These are phyloP conservation scores for Polietes domitor DNA, from an alignment of 2,888 invertebrate genomes.

Conservation along the genomic window DNA sequence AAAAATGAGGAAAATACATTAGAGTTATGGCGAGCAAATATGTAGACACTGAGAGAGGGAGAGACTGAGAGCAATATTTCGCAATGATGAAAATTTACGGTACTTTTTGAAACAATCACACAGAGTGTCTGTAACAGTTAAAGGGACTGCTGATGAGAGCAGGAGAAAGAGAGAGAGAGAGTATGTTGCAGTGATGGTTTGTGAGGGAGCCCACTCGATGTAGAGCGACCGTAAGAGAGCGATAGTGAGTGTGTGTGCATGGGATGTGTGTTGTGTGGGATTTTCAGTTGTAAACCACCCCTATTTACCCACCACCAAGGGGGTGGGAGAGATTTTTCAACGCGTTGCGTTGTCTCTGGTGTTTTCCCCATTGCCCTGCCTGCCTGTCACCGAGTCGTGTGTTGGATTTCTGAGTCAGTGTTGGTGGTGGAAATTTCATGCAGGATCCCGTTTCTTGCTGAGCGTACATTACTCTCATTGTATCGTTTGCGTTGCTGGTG, in stretches of 20 bases:
- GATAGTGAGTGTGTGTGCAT: background rate
- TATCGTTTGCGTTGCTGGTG: conserved; percentile 80
- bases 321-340: conserved; percentile 31
- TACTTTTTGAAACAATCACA: background rate
- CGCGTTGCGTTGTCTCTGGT: conserved; percentile 28
- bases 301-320: background rate
- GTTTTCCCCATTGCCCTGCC: conserved; percentile 51
- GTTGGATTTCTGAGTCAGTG: background rate
- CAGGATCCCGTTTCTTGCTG: conserved; percentile 74
- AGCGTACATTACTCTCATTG: conserved; percentile 74
- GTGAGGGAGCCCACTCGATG: too few species aligned
- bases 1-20: background rate
- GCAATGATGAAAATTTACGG: background rate
- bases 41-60: background rate
- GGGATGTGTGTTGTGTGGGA: conserved; percentile 7
- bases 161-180: background rate
- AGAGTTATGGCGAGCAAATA: too few species aligned
- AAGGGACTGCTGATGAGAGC: background rate
- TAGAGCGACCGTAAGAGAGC: background rate
- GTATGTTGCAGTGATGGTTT: conserved; percentile 17
- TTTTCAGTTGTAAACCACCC: background rate
- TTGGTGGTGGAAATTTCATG: conserved; percentile 68
- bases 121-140: background rate
- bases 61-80: background rate
- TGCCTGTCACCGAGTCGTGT: background rate